Evolutionary conservation across 2,797 vertebrate genomes (phyloP).

Genomic region (Sciaenops ocellatus): DNA sequence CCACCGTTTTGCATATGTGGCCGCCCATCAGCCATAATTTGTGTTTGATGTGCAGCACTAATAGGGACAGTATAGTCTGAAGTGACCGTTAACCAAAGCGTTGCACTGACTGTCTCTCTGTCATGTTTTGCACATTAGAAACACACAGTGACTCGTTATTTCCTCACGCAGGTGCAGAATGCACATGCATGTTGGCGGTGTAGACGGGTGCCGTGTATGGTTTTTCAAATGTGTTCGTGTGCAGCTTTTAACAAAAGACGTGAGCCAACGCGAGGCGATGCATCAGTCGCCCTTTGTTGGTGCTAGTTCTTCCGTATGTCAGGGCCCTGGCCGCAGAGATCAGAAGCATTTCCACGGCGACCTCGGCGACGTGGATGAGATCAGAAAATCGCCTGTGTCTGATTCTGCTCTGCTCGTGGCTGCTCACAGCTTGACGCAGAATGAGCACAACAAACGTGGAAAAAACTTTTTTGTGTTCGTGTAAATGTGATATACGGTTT

Average conservation of each 20-base stretch:
- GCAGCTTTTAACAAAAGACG: constrained; percentile 37
- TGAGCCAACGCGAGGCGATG: neutral
- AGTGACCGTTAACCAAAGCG: neutral
- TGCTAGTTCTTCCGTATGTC: constrained; percentile 2
- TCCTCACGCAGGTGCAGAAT: neutral
- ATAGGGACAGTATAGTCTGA: neutral
- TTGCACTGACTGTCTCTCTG: neutral
- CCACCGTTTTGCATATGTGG: neutral
- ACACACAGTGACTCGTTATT: neutral
- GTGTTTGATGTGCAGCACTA: neutral
- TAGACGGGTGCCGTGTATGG: neutral
- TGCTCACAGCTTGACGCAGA: neutral
- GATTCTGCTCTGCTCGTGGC: neutral
- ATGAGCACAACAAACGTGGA: neutral
- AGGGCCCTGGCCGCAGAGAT: neutral
- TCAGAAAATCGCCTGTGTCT: neutral
- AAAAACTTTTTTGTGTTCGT: neutral
- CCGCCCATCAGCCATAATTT: neutral
- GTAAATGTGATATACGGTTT: too few relatives aligned
- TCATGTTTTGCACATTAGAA: neutral
- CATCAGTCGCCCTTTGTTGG: constrained; percentile 7
- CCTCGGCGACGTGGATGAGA: neutral
- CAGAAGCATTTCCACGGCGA: neutral
- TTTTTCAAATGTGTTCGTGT: neutral
- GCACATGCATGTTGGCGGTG: neutral